Conservation (phyloP, 1,140 invertebrate genomes). For the Parapsyche elsis region DNA sequence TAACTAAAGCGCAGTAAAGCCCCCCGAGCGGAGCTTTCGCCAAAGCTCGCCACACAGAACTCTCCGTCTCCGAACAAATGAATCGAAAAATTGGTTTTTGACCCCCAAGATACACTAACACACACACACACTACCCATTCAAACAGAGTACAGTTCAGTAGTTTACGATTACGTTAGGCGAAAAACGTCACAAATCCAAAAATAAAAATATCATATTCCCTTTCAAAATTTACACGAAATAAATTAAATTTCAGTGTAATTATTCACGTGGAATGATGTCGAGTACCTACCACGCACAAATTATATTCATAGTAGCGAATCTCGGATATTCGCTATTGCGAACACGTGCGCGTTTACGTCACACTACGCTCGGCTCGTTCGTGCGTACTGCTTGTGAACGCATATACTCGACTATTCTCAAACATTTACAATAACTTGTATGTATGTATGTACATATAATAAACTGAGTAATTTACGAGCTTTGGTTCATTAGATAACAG, state of each 20-base stretch:
- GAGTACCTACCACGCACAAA: not conserved
- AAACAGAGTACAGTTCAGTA: too few species aligned
- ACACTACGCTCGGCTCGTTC: not conserved
- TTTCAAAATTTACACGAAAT: not conserved
- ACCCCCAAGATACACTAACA: not conserved
- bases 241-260: not conserved
- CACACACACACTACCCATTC: not conserved
- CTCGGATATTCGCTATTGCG: not conserved
- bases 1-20: slow-evolving; percentile 19
- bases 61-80: slow-evolving; percentile 9
- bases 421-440: not conserved
- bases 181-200: too few species aligned
- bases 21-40: slow-evolving; percentile 12
- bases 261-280: not conserved
- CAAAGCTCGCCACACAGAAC: not conserved
- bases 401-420: not conserved
- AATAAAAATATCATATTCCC: too few species aligned
- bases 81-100: slow-evolving; percentile 35
- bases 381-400: not conserved
- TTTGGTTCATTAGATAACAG: too few species aligned
- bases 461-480: too few species aligned
- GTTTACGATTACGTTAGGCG: too few species aligned
- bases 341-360: slow-evolving; percentile 36
- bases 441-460: too few species aligned
- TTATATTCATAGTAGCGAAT: slow-evolving; percentile 20